These are phyloP conservation scores for Pitta sordida DNA, from an alignment of 2,113 vertebrate species.

Conservation along the genomic window DNA sequence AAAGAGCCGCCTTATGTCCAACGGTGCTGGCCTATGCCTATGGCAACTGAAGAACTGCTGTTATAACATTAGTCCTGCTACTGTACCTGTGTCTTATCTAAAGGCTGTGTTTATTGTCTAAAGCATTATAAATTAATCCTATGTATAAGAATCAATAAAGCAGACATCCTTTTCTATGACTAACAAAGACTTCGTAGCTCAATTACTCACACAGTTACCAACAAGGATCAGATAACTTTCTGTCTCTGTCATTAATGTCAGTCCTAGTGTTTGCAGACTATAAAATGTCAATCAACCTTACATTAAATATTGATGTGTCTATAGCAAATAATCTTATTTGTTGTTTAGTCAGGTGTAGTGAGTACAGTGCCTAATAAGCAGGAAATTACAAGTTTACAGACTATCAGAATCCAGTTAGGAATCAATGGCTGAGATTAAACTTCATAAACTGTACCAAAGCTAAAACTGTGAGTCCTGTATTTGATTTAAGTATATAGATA, in stretches of 20 bases:
- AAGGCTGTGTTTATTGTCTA: background rate
- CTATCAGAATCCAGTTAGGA: background rate
- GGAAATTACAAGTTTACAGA: background rate
- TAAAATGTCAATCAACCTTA: background rate
- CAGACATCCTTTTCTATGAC: background rate
- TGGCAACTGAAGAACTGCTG: background rate
- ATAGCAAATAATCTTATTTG: background rate
- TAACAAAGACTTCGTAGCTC: background rate
- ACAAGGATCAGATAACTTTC: background rate
- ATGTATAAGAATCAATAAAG: background rate
- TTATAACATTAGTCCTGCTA: background rate
- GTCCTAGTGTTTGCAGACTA: background rate
- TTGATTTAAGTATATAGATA: background rate
- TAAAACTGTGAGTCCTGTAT: background rate
- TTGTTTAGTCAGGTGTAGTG: background rate
- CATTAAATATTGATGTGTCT: background rate
- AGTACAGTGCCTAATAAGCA: background rate
- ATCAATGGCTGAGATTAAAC: background rate
- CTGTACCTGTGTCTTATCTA: background rate
- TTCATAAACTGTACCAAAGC: background rate
- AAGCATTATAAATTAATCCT: background rate
- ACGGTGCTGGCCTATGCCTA: background rate
- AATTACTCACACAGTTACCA: background rate
- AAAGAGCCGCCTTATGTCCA: background rate
- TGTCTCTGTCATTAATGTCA: background rate